A percentile compares a stretch with the other conserved stretches of the same genome.
These are phyloP conservation scores for Scalopus aquaticus DNA, from an alignment of 2,113 vertebrate genomes.

Conservation along the genomic window DNA sequence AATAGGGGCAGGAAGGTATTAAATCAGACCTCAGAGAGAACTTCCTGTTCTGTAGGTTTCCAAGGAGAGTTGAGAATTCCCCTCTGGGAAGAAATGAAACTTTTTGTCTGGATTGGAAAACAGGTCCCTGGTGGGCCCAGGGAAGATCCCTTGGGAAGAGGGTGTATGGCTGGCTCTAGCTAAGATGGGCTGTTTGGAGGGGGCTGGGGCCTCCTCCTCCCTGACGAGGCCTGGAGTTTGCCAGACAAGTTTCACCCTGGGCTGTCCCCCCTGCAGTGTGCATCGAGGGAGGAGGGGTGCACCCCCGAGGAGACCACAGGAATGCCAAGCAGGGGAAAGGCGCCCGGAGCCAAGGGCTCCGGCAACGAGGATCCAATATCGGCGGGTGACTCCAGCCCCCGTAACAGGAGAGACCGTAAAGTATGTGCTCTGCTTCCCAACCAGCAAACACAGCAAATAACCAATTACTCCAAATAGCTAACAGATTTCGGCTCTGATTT, in stretches of 20 bases:
- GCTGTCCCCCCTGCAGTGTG: slow-evolving; percentile 77
- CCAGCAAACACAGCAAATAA: slow-evolving; percentile 84
- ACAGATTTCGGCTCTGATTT: slow-evolving; percentile 78
- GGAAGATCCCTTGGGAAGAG: background rate
- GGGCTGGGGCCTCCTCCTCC: slow-evolving; percentile 42
- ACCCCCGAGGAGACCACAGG: slow-evolving; percentile 74
- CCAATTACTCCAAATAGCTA: slow-evolving; percentile 85
- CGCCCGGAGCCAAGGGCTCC: slow-evolving; percentile 61
- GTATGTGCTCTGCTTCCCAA: slow-evolving; percentile 78
- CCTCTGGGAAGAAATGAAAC: background rate
- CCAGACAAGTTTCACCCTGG: slow-evolving; percentile 77
- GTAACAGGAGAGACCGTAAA: slow-evolving; percentile 83
- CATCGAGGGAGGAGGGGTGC: slow-evolving; percentile 67
- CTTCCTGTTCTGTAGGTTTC: background rate
- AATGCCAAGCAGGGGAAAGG: slow-evolving; percentile 80
- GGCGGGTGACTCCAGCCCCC: slow-evolving; percentile 75
- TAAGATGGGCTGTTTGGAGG: background rate
- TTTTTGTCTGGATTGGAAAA: background rate
- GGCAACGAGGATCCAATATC: slow-evolving; percentile 76
- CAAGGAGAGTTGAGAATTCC: background rate
- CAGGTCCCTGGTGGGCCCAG: background rate
- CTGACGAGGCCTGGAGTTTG: slow-evolving; percentile 65
- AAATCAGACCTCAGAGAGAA: background rate
- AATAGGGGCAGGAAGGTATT: background rate
- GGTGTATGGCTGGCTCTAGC: background rate